Percentiles rank a stretch among this genome's conserved stretches.
These are phyloP conservation scores for Emmelina monodactyla DNA, from an alignment of 2,888 invertebrate genomes.

Conservation along the genomic window DNA sequence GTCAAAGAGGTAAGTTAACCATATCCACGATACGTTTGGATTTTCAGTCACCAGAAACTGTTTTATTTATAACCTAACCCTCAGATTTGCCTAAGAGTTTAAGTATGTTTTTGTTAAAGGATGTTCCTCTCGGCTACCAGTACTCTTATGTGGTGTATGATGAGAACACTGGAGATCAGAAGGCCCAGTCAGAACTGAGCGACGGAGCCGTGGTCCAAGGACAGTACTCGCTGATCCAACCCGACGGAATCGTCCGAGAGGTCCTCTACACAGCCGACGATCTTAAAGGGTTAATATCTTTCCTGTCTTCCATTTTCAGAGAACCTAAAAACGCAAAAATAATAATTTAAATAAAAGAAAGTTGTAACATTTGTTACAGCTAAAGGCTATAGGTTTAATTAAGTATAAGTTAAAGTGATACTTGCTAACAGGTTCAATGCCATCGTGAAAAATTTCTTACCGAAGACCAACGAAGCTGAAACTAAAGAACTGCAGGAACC, in stretches of 20 bases:
- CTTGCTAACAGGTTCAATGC: conserved; percentile 39
- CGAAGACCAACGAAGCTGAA: conserved; percentile 18
- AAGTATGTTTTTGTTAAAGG: neutral
- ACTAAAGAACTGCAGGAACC: conserved; percentile 17
- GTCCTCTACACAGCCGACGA: conserved; percentile 64
- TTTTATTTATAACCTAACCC: neutral
- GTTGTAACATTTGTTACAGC: too few relatives aligned
- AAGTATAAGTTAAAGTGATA: neutral
- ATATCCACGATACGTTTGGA: too few relatives aligned
- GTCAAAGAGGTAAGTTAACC: conserved; percentile 30
- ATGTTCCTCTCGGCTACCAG: conserved; percentile 25
- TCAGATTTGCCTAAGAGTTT: neutral
- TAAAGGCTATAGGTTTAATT: too few relatives aligned
- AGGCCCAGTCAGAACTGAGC: conserved; percentile 57
- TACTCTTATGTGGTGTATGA: conserved; percentile 64
- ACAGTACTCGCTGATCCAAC: conserved; percentile 60
- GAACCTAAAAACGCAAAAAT: too few relatives aligned
- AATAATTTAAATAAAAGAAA: too few relatives aligned
- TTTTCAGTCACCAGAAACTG: neutral
- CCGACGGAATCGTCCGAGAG: conserved; percentile 59
- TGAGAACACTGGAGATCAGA: conserved; percentile 61
- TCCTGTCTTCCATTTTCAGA: too few relatives aligned
- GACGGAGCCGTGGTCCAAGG: conserved; percentile 62
- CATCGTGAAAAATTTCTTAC: conserved; percentile 41
- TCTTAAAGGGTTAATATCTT: conserved; percentile 40